These are phyloP conservation scores for Busseola fusca DNA, from an alignment of 2,888 invertebrate species.

Conservation along the genomic window DNA sequence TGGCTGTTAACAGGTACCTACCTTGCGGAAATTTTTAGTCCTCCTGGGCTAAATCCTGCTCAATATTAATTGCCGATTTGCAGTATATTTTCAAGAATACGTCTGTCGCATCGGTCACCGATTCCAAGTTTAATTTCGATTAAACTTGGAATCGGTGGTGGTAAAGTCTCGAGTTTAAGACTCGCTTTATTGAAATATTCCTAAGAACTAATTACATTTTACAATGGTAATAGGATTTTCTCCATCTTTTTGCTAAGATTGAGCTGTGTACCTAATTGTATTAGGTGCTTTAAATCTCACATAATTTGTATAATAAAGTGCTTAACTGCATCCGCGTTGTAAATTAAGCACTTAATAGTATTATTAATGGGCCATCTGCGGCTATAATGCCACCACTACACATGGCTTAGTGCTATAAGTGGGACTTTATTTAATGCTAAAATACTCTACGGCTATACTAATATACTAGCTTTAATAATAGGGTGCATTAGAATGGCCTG, in stretches of 20 bases:
- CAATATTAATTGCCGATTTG: background rate
- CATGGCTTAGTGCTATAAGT: slow-evolving; percentile 1
- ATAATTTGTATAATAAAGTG: slow-evolving; percentile 17
- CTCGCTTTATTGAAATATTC: background rate
- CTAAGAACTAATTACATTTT: background rate
- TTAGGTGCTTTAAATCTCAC: background rate
- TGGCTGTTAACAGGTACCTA: no score
- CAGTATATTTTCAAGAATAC: background rate
- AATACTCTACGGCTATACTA: background rate
- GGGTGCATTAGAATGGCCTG: background rate
- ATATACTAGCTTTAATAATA: background rate
- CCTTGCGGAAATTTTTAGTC: no score
- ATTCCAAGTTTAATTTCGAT: background rate
- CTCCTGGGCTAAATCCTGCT: background rate
- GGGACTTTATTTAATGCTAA: slow-evolving; percentile 13
- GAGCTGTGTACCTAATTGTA: background rate
- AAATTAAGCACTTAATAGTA: slow-evolving; percentile 7
- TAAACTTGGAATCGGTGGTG: no score
- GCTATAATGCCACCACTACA: slow-evolving; percentile 3
- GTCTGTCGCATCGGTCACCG: background rate
- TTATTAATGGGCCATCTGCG: slow-evolving; percentile 4
- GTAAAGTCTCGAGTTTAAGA: no score
- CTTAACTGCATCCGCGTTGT: background rate
- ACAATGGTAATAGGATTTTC: background rate
- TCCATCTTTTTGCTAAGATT: background rate